Evolutionary conservation across 2,888 invertebrate species (phyloP).

Genomic region (Eubasilissa splendida): DNA sequence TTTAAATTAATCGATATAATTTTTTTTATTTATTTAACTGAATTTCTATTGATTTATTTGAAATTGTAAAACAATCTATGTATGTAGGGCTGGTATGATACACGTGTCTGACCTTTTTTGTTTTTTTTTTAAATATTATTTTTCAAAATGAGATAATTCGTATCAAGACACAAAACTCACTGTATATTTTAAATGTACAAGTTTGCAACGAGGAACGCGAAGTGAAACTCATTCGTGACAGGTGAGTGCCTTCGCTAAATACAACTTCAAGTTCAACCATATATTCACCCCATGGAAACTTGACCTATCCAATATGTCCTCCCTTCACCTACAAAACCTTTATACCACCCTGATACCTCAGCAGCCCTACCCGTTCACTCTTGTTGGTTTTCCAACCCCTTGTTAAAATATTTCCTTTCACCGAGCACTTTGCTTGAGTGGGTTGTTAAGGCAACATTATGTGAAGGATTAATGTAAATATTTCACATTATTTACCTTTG

Average conservation of each 20-base stretch:
- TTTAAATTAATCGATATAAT: no score
- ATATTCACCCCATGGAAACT: slow-evolving; percentile 47
- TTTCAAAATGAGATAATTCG: no score
- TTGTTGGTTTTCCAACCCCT: slow-evolving; percentile 31
- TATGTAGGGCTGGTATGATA: no score
- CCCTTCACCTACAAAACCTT: slow-evolving; percentile 49
- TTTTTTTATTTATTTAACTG: no score
- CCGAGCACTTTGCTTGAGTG: slow-evolving; percentile 24
- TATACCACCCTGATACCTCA: slow-evolving; percentile 38
- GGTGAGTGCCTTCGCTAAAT: slow-evolving; percentile 14
- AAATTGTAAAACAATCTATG: no score
- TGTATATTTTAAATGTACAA: no score
- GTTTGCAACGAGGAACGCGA: no score
- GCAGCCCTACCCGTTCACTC: slow-evolving; percentile 36
- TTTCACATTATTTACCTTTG: slow-evolving; percentile 4
- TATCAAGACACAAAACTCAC: no score
- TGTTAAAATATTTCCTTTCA: slow-evolving; percentile 23
- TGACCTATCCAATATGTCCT: slow-evolving; percentile 53
- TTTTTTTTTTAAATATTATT: no score
- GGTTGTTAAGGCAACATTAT: not conserved
- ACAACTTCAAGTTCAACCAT: slow-evolving; percentile 49
- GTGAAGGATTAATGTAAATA: slow-evolving; percentile 14
- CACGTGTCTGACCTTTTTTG: no score
- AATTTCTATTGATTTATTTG: no score
- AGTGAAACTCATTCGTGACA: no score